Evolutionary conservation across 2,113 vertebrate species (phyloP), one percentile per base, ranked within the genome.

Genomic region (Dendrocopos noguchii): DNA sequence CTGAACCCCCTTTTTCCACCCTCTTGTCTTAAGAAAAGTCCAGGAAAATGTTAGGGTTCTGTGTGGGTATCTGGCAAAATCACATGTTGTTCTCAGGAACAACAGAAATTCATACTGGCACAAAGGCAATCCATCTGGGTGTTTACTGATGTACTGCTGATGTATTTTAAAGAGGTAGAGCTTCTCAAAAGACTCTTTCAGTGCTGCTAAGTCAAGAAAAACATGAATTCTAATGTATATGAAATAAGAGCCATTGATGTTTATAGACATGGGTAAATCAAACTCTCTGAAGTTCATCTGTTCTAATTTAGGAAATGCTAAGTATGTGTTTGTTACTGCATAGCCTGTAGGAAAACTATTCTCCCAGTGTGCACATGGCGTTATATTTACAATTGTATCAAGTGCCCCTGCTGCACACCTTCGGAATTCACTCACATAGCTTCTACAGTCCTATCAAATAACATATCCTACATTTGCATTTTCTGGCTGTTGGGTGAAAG

Each of bases 281-380:
- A 91, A 75, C n/a, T 56, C 10, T 36, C 50, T 73, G 33, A 80
- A 92, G 61, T 87, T 92, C 59, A 75, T 92, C 61, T 84, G 47
- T 74, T 92, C 56, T 77, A 80, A 86, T 83, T 84, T 74, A 78
- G 84, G 55, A 83, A 74, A 55, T 84, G 59, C 63, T 94, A 87
- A 90, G 53, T 90, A 57, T 76, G 70, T 53, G 21, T 88, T 46
- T 87, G 56, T 91, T 85, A 65, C 16, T 88, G 44, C 67, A n/a
- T 76, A 60, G 67, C 86, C 86, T 80, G 21, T 65, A 82, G 86
- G 83, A 72, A 93, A 84, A 90, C 24, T 75, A 55, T 72, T 93
- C 71, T 63, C 72, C 24, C 12, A 55, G 42, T 0, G 8, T 55
- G 33, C 42, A 53, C 10, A 20, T 12, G 63, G 28, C 66, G 10